phyloP scores from a whole-genome alignment of 2,113 vertebrate genomes.

The Amphilophus citrinellus region DNA sequence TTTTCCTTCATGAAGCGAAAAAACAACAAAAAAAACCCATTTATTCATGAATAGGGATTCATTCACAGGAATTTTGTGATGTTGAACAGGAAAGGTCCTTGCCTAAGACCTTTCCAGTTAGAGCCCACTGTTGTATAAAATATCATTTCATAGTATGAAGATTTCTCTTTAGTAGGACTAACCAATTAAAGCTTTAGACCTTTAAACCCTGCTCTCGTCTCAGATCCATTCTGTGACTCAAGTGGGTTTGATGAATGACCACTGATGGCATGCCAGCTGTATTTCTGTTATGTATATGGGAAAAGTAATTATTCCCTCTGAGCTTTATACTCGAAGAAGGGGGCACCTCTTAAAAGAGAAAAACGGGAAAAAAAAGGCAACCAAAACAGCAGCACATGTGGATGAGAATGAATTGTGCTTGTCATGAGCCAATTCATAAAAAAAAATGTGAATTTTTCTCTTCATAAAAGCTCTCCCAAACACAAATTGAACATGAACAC shows the following conservation, averaged over 20 bases:
- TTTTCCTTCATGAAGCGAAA: background rate
- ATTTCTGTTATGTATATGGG: background rate
- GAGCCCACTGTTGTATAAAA: background rate
- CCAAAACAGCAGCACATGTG: background rate
- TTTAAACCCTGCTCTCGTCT: background rate
- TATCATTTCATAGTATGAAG: background rate
- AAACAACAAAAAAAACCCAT: background rate
- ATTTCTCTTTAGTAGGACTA: background rate
- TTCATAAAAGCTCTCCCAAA: background rate
- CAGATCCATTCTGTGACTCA: background rate
- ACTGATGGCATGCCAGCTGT: background rate
- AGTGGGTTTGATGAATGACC: background rate
- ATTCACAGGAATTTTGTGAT: background rate
- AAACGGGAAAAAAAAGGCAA: background rate
- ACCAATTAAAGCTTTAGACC: slow-evolving; percentile 13
- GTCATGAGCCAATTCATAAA: background rate
- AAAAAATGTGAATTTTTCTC: background rate
- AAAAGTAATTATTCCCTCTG: background rate
- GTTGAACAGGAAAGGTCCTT: background rate
- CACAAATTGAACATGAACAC: background rate
- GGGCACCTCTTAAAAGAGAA: background rate
- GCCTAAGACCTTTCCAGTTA: background rate
- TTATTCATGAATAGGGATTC: background rate
- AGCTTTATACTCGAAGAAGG: background rate
- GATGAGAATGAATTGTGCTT: background rate